These are phyloP conservation scores for Argyrosomus regius DNA, from an alignment of 2,797 vertebrate species.

Conservation along the genomic window DNA sequence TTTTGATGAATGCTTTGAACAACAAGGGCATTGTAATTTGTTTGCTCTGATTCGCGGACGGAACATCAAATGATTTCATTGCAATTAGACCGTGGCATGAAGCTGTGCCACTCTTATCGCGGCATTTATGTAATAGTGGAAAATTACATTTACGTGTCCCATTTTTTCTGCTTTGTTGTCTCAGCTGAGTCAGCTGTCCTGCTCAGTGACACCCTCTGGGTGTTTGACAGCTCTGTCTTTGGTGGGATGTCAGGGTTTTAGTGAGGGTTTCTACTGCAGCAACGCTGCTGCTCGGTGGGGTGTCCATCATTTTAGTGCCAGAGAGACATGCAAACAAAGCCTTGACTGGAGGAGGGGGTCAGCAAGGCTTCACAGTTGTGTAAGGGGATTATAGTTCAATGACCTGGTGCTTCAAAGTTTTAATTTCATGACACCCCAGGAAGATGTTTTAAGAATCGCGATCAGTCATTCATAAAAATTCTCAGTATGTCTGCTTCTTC, in stretches of 20 bases:
- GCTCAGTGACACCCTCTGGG: constrained; percentile 30
- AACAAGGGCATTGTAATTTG: constrained; percentile 24
- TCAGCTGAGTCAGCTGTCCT: constrained; percentile 56
- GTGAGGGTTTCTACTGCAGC: constrained; percentile 6
- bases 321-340: constrained; percentile 33
- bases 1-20: constrained; percentile 35
- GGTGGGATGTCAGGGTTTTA: constrained; percentile 36
- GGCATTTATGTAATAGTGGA: constrained; percentile 34
- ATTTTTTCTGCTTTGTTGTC: constrained; percentile 33
- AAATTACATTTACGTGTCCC: constrained; percentile 43
- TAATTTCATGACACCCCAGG: constrained; percentile 23
- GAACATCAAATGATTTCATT: constrained; percentile 49
- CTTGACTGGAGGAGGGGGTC: constrained; percentile 16
- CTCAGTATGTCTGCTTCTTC: neutral
- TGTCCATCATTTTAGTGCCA: constrained; percentile 5
- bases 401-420: constrained; percentile 13
- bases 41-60: constrained; percentile 31
- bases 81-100: constrained; percentile 28
- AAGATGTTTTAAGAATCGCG: neutral
- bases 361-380: constrained; percentile 50
- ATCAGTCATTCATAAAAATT: neutral
- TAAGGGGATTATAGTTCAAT: constrained; percentile 16
- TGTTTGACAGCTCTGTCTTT: constrained; percentile 50
- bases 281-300: constrained; percentile 26
- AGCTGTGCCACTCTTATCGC: constrained; percentile 30